phyloP scores from a whole-genome alignment of 2,888 invertebrate species.

The Hypomecis atomaria region DNA sequence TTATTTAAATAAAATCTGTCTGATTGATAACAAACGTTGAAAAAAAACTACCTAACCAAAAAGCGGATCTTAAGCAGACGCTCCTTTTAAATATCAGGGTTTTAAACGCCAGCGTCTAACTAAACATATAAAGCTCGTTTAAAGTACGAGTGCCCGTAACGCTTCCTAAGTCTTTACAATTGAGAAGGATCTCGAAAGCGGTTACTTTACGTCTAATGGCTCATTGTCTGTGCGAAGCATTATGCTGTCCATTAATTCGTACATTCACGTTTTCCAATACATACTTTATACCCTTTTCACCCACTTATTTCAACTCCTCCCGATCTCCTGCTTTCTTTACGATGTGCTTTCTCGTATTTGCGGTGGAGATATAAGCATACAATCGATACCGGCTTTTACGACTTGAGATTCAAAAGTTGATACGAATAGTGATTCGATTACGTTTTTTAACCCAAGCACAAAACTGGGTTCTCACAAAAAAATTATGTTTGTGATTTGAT shows the following conservation, averaged over 20 bases:
- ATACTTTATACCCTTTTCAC: constrained; percentile 50
- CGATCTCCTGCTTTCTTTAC: constrained; percentile 48
- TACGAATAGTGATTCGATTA: neutral
- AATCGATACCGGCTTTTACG: constrained; percentile 20
- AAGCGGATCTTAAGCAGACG: too few relatives aligned
- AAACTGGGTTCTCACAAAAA: neutral
- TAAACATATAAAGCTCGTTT: constrained; percentile 5
- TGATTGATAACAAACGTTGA: too few relatives aligned
- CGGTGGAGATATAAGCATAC: constrained; percentile 22
- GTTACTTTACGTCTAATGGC: constrained; percentile 54
- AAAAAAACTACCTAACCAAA: too few relatives aligned
- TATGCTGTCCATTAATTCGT: constrained; percentile 55
- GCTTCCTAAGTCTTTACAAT: constrained; percentile 39
- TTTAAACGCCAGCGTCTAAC: constrained; percentile 3
- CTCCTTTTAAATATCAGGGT: neutral
- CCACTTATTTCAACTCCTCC: constrained; percentile 48
- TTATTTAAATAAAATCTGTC: too few relatives aligned
- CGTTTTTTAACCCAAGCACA: neutral
- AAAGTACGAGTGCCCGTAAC: constrained; percentile 35
- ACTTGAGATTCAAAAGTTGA: neutral
- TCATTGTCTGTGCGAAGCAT: constrained; percentile 56
- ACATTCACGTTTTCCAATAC: constrained; percentile 56
- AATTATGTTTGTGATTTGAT: too few relatives aligned
- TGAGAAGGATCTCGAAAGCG: constrained; percentile 46
- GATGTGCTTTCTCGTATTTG: constrained; percentile 33